Evolutionary conservation across 1,140 invertebrate genomes (phyloP), one percentile per base, ranked within the genome.

Genomic region (Latrodectus geometricus): DNA sequence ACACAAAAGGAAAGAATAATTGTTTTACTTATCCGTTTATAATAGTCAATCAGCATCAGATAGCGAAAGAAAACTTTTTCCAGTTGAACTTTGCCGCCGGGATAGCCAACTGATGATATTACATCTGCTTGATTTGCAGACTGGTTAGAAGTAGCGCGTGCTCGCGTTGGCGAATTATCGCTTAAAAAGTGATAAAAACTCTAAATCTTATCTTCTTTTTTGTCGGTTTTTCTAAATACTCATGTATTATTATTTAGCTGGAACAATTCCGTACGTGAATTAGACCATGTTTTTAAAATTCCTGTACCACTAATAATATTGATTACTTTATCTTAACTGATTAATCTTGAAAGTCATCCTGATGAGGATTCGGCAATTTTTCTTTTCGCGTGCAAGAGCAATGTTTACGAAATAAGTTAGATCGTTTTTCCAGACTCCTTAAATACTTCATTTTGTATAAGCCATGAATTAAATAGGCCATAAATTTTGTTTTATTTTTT

Each of bases 101-200:
- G 35, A 79, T 79, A 66, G 68, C 35, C 35, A 20, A 56, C 23
- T 79, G 65, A n/a, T 69, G 23, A 17, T 56, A 48, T 49, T 61
- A 8, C 56, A 50, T 11, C 8, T n/a, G 35, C 48, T 77, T 20
- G 65, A 56, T 79, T 79, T 79, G 66, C 65, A 66, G 52, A 11
- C 52, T 17, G 74, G n/a, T 9, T 52, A 21, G 11, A 4, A 20
- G 12, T 3, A 35, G 74, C 20, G 15, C 11, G 77, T n/a, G 15
- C 14, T 12, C 9, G 48, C 48, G 4, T 79, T 79, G 77, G 77
- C 77, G 77, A 79, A n/a, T 79, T 79, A 79, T 79, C 77, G 77
- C 77, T 68, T 70, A 70, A 12, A 20, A 70, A 74, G 17, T 35
- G 72, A 74, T 49, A 61, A 61, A 61, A 14, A 61, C 54, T 35